Base-by-base conservation (phyloP, 1,140 invertebrate genomes). In the Ptiloglossa arizonensis region DNA sequence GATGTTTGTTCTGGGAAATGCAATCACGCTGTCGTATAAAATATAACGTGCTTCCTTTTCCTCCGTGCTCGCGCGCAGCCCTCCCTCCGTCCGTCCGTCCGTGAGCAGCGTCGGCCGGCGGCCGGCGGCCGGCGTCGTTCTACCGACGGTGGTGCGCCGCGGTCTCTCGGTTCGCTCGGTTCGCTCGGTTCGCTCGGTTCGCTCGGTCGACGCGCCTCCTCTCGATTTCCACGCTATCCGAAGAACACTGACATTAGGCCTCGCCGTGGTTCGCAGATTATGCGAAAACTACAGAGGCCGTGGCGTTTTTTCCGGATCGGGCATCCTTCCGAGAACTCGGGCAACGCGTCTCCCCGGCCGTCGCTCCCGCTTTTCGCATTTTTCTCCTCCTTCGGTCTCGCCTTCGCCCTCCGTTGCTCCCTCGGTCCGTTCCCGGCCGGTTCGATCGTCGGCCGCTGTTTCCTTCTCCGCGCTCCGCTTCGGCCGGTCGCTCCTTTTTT, bases 1-100 rank as follows among this genome's bases (percentile, higher is more conserved):
- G 67, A 88, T 89, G 87, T 89, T 90, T 89, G 87, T 90, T 89
- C 86, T 85, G 84, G 88, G 87, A 90, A 90, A 89, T 83, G 87
- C 87, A 89, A 90, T 90, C 85, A 86, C 82, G 77, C 70, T 86
- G 86, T 87, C 86, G 82, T 88, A 86, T 89, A 90, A 89, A 89
- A 88, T 87, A 87, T 86, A 88, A 86, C 82, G 72, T 80, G 80
- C 81, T 88, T 89, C 87, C 86, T 87, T 80, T 83, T 80, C 82
- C 79, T 76, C 66, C 52, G 57, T n/a, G 24, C 59, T 81, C 68
- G 41, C 46, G 66, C 66, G 66, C n/a, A 8, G 15, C 13, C 38
- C 52, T 17, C n/a, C 27, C 52, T 27, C 11, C 9, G 8, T 15
- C 24, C 66, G 76, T 60, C 79, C 74, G 73, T 54, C 77, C 76